phyloP scores from a whole-genome alignment of 2,113 vertebrate genomes.

The Aepyceros melampus region DNA sequence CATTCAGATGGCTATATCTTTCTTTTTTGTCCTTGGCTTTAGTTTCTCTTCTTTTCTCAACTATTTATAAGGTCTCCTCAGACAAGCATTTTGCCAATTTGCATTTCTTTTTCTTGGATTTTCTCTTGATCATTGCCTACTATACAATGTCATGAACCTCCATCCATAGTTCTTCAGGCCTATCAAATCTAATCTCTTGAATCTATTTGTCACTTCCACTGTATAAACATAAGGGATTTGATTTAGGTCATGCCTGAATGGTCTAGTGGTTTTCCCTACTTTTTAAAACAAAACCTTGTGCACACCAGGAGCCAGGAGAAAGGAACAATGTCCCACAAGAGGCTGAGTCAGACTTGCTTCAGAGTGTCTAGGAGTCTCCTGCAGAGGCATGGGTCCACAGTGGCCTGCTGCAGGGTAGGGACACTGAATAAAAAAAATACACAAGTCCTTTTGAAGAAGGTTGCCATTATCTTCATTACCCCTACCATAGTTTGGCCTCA shows the following conservation, averaged over 20 bases:
- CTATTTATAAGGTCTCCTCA: not conserved
- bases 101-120: not conserved
- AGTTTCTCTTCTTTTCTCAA: not conserved
- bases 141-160: not conserved
- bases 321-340: not conserved
- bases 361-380: not conserved
- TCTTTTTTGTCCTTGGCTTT: not conserved
- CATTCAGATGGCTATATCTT: not conserved
- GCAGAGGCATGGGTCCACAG: not conserved
- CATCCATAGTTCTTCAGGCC: not conserved
- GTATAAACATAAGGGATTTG: not conserved
- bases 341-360: not conserved
- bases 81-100: not conserved
- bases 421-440: not conserved
- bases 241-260: not conserved
- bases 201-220: not conserved
- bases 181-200: not conserved
- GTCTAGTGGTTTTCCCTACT: not conserved
- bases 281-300: not conserved
- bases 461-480: not conserved
- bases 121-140: not conserved
- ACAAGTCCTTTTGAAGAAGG: not conserved
- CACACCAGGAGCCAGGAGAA: not conserved
- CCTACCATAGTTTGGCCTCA: not conserved
- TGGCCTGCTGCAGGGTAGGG: not conserved